Conservation (phyloP, 2,113 vertebrate species). For the Neogale vison region DNA sequence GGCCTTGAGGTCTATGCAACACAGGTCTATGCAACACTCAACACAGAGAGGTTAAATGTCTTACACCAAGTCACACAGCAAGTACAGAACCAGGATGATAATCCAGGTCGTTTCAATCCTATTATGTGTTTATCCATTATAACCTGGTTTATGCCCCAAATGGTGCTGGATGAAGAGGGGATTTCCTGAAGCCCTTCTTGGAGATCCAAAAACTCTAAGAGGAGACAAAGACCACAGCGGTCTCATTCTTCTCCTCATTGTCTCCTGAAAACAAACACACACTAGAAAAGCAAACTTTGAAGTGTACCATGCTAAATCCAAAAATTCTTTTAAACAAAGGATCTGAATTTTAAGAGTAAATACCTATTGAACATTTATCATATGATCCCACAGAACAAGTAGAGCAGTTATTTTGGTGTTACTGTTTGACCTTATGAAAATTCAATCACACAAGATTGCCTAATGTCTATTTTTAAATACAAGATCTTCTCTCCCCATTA, state of each 20-base stretch:
- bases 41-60: background rate
- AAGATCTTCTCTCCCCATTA: slow-evolving; percentile 30
- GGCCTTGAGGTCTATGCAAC: background rate
- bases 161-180: background rate
- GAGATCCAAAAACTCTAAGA: background rate
- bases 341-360: slow-evolving; percentile 11
- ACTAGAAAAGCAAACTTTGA: slow-evolving; percentile 26
- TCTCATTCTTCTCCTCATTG: background rate
- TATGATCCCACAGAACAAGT: background rate
- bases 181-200: background rate
- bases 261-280: background rate
- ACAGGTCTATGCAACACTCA: background rate
- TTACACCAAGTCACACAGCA: background rate
- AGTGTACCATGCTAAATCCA: background rate
- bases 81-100: background rate
- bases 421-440: slow-evolving; percentile 66
- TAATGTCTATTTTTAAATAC: slow-evolving; percentile 76
- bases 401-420: slow-evolving; percentile 59
- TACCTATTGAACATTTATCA: background rate
- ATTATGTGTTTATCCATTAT: background rate
- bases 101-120: background rate
- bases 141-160: background rate
- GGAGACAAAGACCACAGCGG: background rate
- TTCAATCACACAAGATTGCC: slow-evolving; percentile 25
- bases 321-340: slow-evolving; percentile 32